Percentiles rank a stretch among this genome's conserved stretches.
These are phyloP conservation scores for Lasius platythorax DNA, from an alignment of 2,888 invertebrate species.

Conservation along the genomic window DNA sequence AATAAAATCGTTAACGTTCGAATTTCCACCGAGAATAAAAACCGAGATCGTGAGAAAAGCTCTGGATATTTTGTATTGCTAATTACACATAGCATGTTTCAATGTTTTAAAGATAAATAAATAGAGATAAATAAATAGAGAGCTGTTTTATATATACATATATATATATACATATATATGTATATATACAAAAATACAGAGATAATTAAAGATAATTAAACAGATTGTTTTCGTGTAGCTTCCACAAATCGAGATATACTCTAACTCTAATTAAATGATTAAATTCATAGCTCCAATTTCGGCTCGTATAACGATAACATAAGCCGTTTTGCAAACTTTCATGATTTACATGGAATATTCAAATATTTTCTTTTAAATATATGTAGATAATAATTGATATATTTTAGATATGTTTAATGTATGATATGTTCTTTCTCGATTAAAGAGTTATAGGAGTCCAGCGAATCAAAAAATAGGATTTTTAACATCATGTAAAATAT, in stretches of 20 bases:
- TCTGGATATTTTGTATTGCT: not conserved
- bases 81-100: not conserved
- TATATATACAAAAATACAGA: not conserved
- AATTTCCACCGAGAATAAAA: not conserved
- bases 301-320: not conserved
- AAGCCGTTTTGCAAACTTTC: not conserved
- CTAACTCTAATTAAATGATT: conserved; percentile 20
- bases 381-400: not conserved
- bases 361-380: not conserved
- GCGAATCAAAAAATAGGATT: too few relatives aligned
- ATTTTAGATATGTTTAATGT: not conserved
- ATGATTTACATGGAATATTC: conserved; percentile 7
- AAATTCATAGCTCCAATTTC: conserved; percentile 16
- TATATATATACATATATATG: not conserved
- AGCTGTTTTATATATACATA: not conserved
- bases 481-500: too few relatives aligned
- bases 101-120: not conserved
- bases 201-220: conserved; percentile 1
- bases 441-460: not conserved
- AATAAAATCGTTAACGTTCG: not conserved
- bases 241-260: not conserved
- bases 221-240: not conserved
- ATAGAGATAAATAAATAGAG: not conserved
- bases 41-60: not conserved
- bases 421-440: not conserved